Base-by-base conservation (phyloP, 2,888 invertebrate genomes). In the Drosophila pullipes region DNA sequence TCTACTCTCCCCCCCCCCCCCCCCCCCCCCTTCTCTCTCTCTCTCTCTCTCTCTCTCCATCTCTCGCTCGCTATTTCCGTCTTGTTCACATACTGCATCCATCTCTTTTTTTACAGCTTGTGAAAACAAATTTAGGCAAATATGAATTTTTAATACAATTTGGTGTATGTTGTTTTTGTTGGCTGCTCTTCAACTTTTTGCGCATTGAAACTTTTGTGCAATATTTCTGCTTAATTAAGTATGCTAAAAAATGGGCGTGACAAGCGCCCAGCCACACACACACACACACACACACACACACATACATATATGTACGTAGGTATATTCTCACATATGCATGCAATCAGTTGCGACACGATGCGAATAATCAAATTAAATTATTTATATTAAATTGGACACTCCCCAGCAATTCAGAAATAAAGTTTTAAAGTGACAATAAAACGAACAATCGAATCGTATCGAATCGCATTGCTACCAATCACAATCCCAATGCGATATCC, bases 121-220 rank as follows among this genome's bases (percentile, higher is more conserved):
- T 59, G 63, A 75, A 73, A 90, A 77, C 82, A 83, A 89, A 78
- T 82, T 89, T 79, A 70, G 71, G 81, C 79, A 89, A 87, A 91
- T 90, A 89, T 88, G 89, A 85, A 89, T 91, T 91, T 91, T 80
- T 81, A 87, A 89, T 81, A 83, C 74, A 89, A 88, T 83, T 79
- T 77, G 65, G 62, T 55, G 59, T 16, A 60, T 67, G 82, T 74
- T 68, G 52, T 78, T 65, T 68, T 73, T 81, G 68, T 41, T 72
- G 55, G 71, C 58, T 64, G 76, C 65, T 64, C 41, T 63, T 65
- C 69, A 68, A 83, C 82, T 86, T 84, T 74, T 74, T 74, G 65
- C 63, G 71, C 76, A 65, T 68, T 71, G 69, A 82, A 86, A 78
- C 70, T 85, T 89, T 64, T 50, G 68, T 69, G 83, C 74, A 82